A percentile compares a stretch with the other conserved stretches of the same genome.
Conservation (phyloP, 2,888 invertebrate genomes). For the Charanyca ferruginea region DNA sequence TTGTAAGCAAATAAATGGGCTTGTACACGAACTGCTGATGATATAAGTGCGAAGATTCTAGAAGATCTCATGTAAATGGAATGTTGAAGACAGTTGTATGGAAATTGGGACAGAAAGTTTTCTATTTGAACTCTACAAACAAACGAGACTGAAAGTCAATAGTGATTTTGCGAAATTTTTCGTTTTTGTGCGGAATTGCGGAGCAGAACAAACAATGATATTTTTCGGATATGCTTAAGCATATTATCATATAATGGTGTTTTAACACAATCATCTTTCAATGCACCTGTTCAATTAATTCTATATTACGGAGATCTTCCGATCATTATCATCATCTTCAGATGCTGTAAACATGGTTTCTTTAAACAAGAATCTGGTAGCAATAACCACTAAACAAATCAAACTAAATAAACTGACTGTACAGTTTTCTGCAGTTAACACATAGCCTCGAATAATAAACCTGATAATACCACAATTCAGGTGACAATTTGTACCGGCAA, state of each 20-base stretch:
- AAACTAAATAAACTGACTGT: conserved; percentile 5
- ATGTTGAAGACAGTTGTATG: neutral
- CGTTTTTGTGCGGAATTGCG: neutral
- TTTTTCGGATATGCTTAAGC: conserved; percentile 24
- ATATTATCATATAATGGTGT: too few species aligned
- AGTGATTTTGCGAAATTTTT: neutral
- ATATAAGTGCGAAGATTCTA: neutral
- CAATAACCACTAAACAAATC: conserved; percentile 15
- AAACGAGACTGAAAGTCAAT: neutral
- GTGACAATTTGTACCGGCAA: conserved; percentile 42
- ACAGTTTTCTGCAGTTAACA: conserved; percentile 14
- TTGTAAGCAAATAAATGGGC: conserved; percentile 11
- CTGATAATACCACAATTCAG: conserved; percentile 27
- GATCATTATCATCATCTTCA: too few species aligned
- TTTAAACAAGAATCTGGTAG: conserved; percentile 9
- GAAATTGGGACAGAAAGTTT: neutral
- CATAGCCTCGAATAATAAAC: conserved; percentile 48
- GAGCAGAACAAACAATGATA: conserved; percentile 9
- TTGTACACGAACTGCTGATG: neutral
- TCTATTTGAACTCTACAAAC: neutral
- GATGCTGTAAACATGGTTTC: neutral
- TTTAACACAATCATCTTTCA: conserved; percentile 15
- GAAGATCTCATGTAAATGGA: neutral
- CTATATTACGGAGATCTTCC: neutral
- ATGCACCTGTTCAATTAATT: neutral